Conservation (phyloP, 2,113 vertebrate genomes). For the Dasyprocta punctata region DNA sequence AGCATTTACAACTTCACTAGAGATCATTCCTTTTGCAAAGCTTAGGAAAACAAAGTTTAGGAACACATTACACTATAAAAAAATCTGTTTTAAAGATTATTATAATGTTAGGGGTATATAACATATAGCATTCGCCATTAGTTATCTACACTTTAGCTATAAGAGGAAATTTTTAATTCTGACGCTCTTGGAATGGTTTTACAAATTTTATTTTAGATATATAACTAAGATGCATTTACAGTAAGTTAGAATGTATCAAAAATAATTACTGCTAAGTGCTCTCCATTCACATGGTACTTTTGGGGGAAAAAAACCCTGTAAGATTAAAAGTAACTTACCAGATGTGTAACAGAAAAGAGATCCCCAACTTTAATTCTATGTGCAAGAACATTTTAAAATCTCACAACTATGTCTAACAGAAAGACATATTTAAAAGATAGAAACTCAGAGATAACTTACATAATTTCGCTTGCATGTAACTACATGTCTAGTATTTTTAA, state of each 20-base stretch:
- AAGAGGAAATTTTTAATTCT: slow-evolving; percentile 19
- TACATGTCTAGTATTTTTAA: background rate
- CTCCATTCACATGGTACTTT: background rate
- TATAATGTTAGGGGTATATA: background rate
- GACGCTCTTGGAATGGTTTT: slow-evolving; percentile 51
- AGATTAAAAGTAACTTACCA: background rate
- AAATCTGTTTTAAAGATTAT: background rate
- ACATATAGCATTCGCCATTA: slow-evolving; percentile 12
- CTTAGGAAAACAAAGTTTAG: slow-evolving; percentile 36
- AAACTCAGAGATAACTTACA: slow-evolving; percentile 32
- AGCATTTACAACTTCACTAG: background rate
- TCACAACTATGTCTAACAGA: background rate
- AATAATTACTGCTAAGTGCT: slow-evolving; percentile 35
- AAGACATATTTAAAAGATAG: slow-evolving; percentile 50
- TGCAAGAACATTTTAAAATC: background rate
- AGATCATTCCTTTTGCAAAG: slow-evolving; percentile 37
- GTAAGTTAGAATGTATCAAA: slow-evolving; percentile 47
- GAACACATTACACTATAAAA: slow-evolving; percentile 26
- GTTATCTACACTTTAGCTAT: slow-evolving; percentile 16
- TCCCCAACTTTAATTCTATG: background rate
- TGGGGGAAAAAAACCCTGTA: background rate
- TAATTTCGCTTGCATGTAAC: slow-evolving; percentile 29
- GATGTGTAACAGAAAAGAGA: slow-evolving; percentile 12
- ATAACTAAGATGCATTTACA: slow-evolving; percentile 7
- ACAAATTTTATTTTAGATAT: slow-evolving; percentile 21